phyloP scores from a whole-genome alignment of 2,113 vertebrate species.

The Pterocles gutturalis region DNA sequence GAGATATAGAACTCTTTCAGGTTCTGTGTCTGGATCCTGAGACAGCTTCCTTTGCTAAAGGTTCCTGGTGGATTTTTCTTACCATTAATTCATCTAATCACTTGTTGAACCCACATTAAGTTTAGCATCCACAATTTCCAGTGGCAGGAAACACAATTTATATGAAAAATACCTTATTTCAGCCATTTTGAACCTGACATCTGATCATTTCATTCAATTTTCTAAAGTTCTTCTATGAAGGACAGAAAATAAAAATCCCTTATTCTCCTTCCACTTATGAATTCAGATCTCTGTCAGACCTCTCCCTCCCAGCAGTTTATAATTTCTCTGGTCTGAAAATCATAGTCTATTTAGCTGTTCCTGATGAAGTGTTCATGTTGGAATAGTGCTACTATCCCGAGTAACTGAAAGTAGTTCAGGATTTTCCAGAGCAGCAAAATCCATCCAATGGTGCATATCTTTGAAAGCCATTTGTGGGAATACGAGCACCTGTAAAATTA shows the following conservation, averaged over 20 bases:
- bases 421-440: background rate
- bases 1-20: background rate
- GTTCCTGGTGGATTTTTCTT: background rate
- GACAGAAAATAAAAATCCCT: background rate
- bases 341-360: background rate
- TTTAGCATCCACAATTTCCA: background rate
- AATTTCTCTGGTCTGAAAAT: background rate
- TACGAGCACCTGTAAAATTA: background rate
- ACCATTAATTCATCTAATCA: background rate
- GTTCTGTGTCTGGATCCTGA: background rate
- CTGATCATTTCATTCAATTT: background rate
- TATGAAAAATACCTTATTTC: background rate
- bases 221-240: background rate
- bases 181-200: background rate
- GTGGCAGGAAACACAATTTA: background rate
- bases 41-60: background rate
- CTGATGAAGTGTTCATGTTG: background rate
- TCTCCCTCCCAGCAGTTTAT: background rate
- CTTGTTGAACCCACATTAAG: background rate
- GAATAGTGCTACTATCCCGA: background rate
- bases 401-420: background rate
- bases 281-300: background rate
- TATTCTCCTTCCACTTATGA: background rate
- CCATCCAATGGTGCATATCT: background rate
- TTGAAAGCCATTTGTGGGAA: background rate